These are phyloP conservation scores for Saccostrea cuccullata DNA, from an alignment of 1,140 invertebrate genomes.

Conservation along the genomic window DNA sequence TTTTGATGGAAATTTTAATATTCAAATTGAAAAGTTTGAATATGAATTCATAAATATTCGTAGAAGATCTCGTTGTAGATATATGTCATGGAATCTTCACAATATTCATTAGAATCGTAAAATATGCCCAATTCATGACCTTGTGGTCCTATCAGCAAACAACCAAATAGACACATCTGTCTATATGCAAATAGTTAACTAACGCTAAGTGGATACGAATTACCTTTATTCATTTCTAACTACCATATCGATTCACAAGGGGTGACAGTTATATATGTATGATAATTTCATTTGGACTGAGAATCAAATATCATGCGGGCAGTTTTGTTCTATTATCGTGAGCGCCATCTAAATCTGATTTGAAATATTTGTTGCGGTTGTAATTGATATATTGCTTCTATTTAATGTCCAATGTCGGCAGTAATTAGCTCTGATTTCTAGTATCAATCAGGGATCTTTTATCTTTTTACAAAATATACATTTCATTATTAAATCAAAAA, in stretches of 20 bases:
- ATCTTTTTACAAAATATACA: neutral
- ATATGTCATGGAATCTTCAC: neutral
- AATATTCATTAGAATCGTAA: neutral
- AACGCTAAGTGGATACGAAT: conserved; percentile 12
- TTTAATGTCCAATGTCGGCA: neutral
- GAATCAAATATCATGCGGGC: conserved; percentile 5
- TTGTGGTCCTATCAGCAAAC: neutral
- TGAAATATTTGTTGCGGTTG: neutral
- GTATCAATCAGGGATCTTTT: neutral
- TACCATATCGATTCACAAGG: neutral
- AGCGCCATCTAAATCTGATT: neutral
- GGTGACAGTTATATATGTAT: neutral
- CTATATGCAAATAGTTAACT: conserved; percentile 23
- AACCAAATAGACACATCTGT: neutral
- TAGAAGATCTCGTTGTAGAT: neutral
- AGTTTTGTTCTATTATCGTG: neutral
- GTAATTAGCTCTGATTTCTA: neutral
- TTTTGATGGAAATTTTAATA: too few relatives aligned
- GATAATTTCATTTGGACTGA: neutral
- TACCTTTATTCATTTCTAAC: conserved; percentile 3
- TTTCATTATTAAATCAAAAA: neutral
- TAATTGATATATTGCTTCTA: neutral
- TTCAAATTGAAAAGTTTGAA: too few relatives aligned
- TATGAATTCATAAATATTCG: too few relatives aligned
- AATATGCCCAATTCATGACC: neutral